Evolutionary conservation across 2,113 vertebrate genomes (phyloP).

Genomic region (Phrynosoma blainvillii): DNA sequence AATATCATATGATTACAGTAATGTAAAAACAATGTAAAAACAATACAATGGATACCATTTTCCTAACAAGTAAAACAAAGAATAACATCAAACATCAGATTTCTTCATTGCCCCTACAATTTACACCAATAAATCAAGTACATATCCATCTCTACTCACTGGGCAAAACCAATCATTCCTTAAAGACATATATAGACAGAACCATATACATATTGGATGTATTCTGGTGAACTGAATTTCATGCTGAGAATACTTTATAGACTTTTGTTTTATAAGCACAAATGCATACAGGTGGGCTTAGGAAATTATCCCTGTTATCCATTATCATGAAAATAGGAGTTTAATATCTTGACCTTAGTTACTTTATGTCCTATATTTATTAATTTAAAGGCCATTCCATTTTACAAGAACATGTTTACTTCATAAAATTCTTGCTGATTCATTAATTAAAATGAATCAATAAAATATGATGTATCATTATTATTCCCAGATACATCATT

Average conservation of each 20-base stretch:
- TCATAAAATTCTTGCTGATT: background rate
- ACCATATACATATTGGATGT: background rate
- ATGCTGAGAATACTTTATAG: conserved; percentile 17
- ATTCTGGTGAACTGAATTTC: background rate
- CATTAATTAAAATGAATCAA: background rate
- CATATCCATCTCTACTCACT: no score
- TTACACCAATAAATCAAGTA: no score
- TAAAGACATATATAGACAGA: background rate
- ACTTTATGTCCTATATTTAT: background rate
- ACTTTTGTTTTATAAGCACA: background rate
- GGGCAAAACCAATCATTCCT: no score
- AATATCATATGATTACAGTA: no score
- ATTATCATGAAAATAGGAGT: background rate
- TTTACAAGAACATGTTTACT: background rate
- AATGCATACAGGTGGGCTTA: conserved; percentile 35
- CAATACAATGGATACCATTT: no score
- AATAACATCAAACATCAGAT: no score
- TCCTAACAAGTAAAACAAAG: no score
- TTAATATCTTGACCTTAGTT: no score
- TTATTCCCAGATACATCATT: conserved; percentile 60
- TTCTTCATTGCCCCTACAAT: no score
- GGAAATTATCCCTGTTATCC: conserved; percentile 1
- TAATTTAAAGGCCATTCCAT: background rate
- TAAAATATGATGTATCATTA: conserved; percentile 57
- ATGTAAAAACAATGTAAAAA: no score